These are phyloP conservation scores for Brachionus asplanchnoidis DNA, from an alignment of 1,140 invertebrate species.

Conservation along the genomic window DNA sequence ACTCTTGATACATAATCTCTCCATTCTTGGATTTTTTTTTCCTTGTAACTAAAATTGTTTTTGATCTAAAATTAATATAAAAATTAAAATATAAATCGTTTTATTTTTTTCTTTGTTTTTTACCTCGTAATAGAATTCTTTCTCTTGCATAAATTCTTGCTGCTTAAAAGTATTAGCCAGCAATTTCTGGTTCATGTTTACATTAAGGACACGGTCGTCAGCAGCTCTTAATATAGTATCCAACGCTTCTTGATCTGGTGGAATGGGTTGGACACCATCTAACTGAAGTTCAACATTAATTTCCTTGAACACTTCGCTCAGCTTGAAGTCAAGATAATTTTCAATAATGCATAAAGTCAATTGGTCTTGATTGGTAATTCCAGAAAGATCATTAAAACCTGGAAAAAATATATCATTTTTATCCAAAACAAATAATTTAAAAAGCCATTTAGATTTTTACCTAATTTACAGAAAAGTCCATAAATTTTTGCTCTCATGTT, in stretches of 20 bases:
- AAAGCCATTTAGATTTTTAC: background rate
- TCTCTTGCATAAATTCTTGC: slow-evolving; percentile 39
- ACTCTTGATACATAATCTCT: slow-evolving; percentile 6
- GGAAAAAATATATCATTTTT: background rate
- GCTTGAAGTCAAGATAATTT: slow-evolving; percentile 57
- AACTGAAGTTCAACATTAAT: slow-evolving; percentile 51
- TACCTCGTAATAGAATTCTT: slow-evolving; percentile 34
- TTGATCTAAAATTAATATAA: slow-evolving; percentile 17
- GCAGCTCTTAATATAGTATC: slow-evolving; percentile 53
- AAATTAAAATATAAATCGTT: slow-evolving; percentile 13
- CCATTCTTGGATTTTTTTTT: slow-evolving; percentile 39
- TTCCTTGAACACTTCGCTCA: slow-evolving; percentile 57
- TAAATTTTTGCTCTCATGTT: slow-evolving; percentile 58
- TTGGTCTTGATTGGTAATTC: slow-evolving; percentile 54
- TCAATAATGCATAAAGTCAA: slow-evolving; percentile 56
- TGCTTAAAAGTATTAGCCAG: slow-evolving; percentile 50
- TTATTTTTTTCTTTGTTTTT: background rate
- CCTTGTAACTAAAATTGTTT: slow-evolving; percentile 36
- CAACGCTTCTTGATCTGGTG: slow-evolving; percentile 54
- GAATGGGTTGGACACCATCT: slow-evolving; percentile 53
- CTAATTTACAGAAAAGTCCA: slow-evolving; percentile 55
- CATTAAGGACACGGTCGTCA: slow-evolving; percentile 50
- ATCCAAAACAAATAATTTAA: background rate
- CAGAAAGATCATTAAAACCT: slow-evolving; percentile 55
- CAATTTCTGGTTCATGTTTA: slow-evolving; percentile 51